phyloP scores from a whole-genome alignment of 1,140 invertebrate species.

The Eupristina koningsbergeri region DNA sequence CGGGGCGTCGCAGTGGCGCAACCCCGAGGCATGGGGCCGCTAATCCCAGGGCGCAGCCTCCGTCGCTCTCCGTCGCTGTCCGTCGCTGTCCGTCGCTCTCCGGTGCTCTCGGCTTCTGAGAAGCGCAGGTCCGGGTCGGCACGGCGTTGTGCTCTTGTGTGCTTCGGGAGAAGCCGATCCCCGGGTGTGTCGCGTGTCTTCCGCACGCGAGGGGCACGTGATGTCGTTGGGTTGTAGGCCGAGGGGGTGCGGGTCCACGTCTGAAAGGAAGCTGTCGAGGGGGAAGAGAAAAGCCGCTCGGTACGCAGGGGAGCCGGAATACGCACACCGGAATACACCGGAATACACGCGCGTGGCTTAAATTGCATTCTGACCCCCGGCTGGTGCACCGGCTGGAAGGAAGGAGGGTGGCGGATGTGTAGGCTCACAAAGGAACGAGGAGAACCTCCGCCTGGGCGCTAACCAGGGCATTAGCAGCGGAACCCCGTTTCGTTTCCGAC shows the following conservation, averaged over 20 bases:
- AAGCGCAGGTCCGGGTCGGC: too few species aligned
- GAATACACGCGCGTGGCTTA: constrained; percentile 55
- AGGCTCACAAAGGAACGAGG: constrained; percentile 56
- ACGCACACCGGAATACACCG: background rate
- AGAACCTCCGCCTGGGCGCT: constrained; percentile 52
- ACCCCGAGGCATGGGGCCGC: constrained; percentile 29
- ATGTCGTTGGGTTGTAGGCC: too few species aligned
- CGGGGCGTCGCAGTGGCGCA: background rate
- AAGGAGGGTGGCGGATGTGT: constrained; percentile 55
- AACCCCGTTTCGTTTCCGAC: constrained; percentile 59
- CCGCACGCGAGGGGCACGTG: constrained; percentile 18
- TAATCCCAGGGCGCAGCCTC: constrained; percentile 36
- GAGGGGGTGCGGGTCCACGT: background rate
- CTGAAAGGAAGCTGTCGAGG: constrained; percentile 22
- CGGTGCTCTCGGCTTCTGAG: too few species aligned
- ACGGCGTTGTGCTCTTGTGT: too few species aligned
- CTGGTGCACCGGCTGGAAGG: constrained; percentile 55
- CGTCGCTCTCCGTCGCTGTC: constrained; percentile 12
- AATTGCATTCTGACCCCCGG: constrained; percentile 58
- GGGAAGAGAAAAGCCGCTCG: background rate
- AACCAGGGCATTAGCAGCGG: constrained; percentile 62
- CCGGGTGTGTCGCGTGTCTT: constrained; percentile 40
- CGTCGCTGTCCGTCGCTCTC: too few species aligned
- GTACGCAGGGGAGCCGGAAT: constrained; percentile 26
- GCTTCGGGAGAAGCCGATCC: too few species aligned